phyloP scores from a whole-genome alignment of 2,888 invertebrate species.

The Trissolcus brochymenae region DNA sequence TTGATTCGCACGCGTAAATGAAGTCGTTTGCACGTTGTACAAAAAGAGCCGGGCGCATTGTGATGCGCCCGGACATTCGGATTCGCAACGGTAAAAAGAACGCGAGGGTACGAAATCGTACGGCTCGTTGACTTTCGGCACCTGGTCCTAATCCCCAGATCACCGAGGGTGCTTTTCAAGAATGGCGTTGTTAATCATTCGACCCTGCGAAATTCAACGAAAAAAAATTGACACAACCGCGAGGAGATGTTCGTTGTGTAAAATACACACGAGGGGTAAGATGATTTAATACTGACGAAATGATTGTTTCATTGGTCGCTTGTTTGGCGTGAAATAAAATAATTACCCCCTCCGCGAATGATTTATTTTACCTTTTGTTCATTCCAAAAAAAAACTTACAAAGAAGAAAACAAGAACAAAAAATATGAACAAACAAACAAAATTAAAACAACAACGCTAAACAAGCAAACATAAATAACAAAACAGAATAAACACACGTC shows the following conservation, averaged over 20 bases:
- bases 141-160: conserved; percentile 55
- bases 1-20: conserved; percentile 35
- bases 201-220: conserved; percentile 24
- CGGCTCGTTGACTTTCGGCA: conserved; percentile 57
- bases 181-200: conserved; percentile 48
- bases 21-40: conserved; percentile 51
- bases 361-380: too few relatives aligned
- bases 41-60: conserved; percentile 12
- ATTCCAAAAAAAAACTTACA: too few relatives aligned
- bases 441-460: too few relatives aligned
- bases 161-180: conserved; percentile 38
- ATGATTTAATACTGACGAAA: conserved; percentile 40
- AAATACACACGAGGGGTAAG: conserved; percentile 21
- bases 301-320: conserved; percentile 38
- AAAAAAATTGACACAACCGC: conserved; percentile 42
- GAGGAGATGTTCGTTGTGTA: conserved; percentile 33
- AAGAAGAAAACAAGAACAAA: too few relatives aligned
- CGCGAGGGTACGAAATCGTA: conserved; percentile 39
- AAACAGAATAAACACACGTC: too few relatives aligned
- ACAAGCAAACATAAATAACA: too few relatives aligned
- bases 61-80: conserved; percentile 42
- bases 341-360: too few relatives aligned
- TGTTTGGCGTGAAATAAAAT: too few relatives aligned
- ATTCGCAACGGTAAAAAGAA: conserved; percentile 33
- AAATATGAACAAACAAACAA: too few relatives aligned